Percentiles rank a stretch among this genome's conserved stretches.
These are phyloP conservation scores for Thaumatotibia leucotreta DNA, from an alignment of 1,140 invertebrate genomes.

Conservation along the genomic window DNA sequence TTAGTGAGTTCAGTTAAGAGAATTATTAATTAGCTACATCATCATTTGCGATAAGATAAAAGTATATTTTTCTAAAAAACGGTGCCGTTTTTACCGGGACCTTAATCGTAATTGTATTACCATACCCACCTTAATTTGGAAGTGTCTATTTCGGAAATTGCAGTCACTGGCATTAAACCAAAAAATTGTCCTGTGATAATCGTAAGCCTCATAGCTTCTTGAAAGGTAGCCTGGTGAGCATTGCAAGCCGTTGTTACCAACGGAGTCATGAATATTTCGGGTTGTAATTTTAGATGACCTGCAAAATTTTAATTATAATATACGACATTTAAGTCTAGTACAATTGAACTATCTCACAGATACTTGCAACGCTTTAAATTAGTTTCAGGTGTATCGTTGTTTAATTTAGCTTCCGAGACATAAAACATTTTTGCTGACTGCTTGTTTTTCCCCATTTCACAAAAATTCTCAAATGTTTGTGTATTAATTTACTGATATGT, in stretches of 20 bases:
- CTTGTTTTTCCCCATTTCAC: neutral
- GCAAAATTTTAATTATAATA: neutral
- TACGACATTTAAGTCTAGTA: neutral
- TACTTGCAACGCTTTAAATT: neutral
- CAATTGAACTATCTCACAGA: neutral
- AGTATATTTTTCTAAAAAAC: no score
- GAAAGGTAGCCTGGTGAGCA: constrained; percentile 8
- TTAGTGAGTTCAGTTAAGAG: no score
- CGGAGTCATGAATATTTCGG: constrained; percentile 1
- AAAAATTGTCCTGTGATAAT: constrained; percentile 14
- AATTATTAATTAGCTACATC: no score
- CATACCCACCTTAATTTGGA: constrained; percentile 5
- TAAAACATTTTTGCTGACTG: neutral
- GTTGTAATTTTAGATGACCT: neutral
- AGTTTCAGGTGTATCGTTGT: neutral
- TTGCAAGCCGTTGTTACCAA: neutral
- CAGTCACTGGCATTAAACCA: constrained; percentile 9
- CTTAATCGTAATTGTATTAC: no score
- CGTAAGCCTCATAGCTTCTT: constrained; percentile 10
- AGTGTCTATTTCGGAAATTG: neutral
- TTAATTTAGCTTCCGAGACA: constrained; percentile 1
- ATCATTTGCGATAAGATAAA: no score
- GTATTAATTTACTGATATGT: no score
- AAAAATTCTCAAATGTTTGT: no score
- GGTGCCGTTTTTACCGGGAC: no score